Conservation (phyloP, 2,113 vertebrate genomes). For the Holacanthus passer region DNA sequence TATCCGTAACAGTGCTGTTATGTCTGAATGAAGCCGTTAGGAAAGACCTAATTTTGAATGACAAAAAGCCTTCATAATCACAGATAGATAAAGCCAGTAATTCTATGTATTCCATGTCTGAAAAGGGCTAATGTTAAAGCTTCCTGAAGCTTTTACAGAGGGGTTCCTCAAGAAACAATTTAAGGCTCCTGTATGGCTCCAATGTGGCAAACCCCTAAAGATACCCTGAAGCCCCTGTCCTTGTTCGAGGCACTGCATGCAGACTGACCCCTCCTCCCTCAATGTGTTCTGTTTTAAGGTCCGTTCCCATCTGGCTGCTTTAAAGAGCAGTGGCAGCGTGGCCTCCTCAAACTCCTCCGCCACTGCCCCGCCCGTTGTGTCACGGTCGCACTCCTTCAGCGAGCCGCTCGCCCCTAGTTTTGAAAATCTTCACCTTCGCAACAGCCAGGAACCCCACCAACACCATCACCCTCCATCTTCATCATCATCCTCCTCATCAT, state of each 20-base stretch:
- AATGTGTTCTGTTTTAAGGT: conserved; percentile 91
- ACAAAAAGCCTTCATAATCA: background rate
- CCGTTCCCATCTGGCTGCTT: conserved; percentile 94
- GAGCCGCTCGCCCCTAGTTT: conserved; percentile 92
- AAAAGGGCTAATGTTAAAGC: background rate
- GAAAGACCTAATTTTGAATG: background rate
- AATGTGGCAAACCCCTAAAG: conserved; percentile 30
- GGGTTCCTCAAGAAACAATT: background rate
- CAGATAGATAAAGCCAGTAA: background rate
- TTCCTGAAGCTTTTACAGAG: background rate
- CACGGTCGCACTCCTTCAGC: conserved; percentile 93
- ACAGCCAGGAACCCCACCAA: conserved; percentile 90
- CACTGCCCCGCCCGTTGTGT: conserved; percentile 84
- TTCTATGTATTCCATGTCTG: background rate
- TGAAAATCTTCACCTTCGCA: conserved; percentile 94
- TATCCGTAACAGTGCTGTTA: background rate
- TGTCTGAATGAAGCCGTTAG: background rate
- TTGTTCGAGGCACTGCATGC: conserved; percentile 65
- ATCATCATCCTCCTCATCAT: conserved; percentile 60
- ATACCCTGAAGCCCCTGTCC: background rate
- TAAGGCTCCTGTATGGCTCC: conserved; percentile 13
- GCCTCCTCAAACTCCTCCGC: conserved; percentile 45
- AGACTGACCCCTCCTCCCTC: conserved; percentile 82
- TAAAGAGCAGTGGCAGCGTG: conserved; percentile 90
- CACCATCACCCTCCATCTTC: conserved; percentile 68